Percentiles rank a stretch among this genome's conserved stretches.
Evolutionary conservation across 2,797 vertebrate species (phyloP).

Genomic region (Thripadectes ignobilis): DNA sequence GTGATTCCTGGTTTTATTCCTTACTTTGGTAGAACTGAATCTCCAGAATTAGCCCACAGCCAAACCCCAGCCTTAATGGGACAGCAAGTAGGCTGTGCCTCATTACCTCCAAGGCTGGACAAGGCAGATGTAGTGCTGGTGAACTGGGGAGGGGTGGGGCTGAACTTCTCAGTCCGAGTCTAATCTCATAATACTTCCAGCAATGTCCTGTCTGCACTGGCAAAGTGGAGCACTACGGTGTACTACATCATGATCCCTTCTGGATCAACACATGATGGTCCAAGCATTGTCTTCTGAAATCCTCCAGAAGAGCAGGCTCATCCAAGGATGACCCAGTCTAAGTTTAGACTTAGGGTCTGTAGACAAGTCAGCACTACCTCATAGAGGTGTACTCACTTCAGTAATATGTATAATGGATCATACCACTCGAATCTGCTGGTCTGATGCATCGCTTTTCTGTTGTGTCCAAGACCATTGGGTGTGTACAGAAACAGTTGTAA

Average conservation of each 20-base stretch:
- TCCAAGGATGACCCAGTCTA: not conserved
- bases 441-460: constrained; percentile 81
- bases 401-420: constrained; percentile 49
- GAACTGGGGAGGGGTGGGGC: not conserved
- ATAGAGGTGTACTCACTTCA: not conserved
- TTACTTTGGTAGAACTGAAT: not conserved
- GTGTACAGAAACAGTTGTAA: constrained; percentile 91
- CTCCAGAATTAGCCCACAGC: not conserved
- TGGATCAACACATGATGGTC: not conserved
- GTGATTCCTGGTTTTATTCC: not conserved
- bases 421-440: constrained; percentile 80
- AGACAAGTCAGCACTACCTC: constrained; percentile 38
- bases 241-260: not conserved
- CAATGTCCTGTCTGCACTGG: not conserved
- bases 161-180: not conserved
- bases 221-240: not conserved
- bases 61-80: not conserved
- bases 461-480: constrained; percentile 85
- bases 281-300: not conserved
- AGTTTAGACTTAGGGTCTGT: not conserved
- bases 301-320: constrained; percentile 1
- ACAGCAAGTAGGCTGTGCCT: not conserved
- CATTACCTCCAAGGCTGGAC: not conserved
- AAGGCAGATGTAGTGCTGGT: not conserved
- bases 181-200: not conserved